phyloP scores from a whole-genome alignment of 2,113 vertebrate genomes.

The Zapornia atra region DNA sequence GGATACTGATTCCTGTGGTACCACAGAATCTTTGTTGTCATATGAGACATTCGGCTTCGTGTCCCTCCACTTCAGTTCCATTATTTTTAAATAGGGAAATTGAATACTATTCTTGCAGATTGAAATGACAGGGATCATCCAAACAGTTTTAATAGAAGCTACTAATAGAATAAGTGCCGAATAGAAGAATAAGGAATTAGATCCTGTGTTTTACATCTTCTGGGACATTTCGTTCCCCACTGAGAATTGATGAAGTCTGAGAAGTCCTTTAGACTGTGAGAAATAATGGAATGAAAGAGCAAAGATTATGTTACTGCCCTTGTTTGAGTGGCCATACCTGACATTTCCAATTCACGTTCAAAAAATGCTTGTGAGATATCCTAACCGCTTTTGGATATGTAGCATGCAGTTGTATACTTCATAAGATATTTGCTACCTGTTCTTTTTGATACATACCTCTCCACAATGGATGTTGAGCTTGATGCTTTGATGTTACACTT shows the following conservation, averaged over 20 bases:
- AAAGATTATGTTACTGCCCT: not conserved
- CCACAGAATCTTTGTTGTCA: not conserved
- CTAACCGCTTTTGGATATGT: not conserved
- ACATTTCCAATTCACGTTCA: not conserved
- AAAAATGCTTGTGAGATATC: not conserved
- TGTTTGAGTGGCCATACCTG: not conserved
- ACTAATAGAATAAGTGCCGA: too few relatives aligned
- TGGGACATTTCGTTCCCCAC: not conserved
- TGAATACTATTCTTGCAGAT: not conserved
- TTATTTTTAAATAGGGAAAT: not conserved
- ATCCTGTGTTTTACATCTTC: not conserved
- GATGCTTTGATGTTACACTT: not conserved
- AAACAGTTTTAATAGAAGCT: not conserved
- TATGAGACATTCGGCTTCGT: not conserved
- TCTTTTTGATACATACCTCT: not conserved
- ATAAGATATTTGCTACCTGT: not conserved
- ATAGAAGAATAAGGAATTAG: not conserved
- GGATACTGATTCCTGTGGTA: not conserved
- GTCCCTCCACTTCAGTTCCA: not conserved
- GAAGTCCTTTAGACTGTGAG: not conserved
- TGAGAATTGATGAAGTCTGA: not conserved
- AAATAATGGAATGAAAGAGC: conserved; percentile 16
- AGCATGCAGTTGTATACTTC: not conserved
- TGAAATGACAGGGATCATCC: not conserved
- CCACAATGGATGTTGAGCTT: not conserved